phyloP scores from a whole-genome alignment of 1,140 invertebrate species.

The Plutomurus gul region DNA sequence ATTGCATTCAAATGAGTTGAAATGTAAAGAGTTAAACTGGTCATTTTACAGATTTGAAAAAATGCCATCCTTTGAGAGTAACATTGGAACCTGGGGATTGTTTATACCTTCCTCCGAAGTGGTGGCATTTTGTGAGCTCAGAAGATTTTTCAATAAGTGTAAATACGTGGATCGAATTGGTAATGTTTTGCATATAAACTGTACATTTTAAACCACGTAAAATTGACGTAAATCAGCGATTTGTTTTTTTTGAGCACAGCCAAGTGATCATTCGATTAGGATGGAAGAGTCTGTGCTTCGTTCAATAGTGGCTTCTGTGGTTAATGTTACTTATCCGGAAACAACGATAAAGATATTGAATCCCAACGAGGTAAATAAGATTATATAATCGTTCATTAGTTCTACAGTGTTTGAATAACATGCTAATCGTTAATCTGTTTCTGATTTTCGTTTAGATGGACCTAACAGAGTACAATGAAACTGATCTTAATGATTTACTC shows the following conservation, averaged over 20 bases:
- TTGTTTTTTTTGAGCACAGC: slow-evolving; percentile 15
- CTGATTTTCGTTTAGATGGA: slow-evolving; percentile 44
- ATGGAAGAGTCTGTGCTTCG: slow-evolving; percentile 55
- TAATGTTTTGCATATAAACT: slow-evolving; percentile 56
- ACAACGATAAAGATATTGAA: slow-evolving; percentile 45
- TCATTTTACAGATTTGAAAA: slow-evolving; percentile 57
- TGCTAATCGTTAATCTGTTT: background rate
- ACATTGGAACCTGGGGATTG: slow-evolving; percentile 81
- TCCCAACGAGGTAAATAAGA: slow-evolving; percentile 53
- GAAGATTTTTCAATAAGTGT: slow-evolving; percentile 73
- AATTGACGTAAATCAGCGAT: background rate
- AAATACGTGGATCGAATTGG: slow-evolving; percentile 84
- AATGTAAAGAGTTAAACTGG: slow-evolving; percentile 47
- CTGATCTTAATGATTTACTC: slow-evolving; percentile 36
- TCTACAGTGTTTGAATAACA: background rate
- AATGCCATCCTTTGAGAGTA: slow-evolving; percentile 63
- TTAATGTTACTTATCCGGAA: slow-evolving; percentile 35
- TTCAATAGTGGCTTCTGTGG: slow-evolving; percentile 42
- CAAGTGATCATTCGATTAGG: slow-evolving; percentile 50
- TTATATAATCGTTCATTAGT: background rate
- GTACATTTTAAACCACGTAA: background rate
- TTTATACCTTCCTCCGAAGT: slow-evolving; percentile 82
- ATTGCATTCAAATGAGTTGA: background rate
- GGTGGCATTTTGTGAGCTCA: slow-evolving; percentile 97
- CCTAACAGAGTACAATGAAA: slow-evolving; percentile 38